phyloP scores from a whole-genome alignment of 2,888 invertebrate genomes.

The Creontiades dilutus region DNA sequence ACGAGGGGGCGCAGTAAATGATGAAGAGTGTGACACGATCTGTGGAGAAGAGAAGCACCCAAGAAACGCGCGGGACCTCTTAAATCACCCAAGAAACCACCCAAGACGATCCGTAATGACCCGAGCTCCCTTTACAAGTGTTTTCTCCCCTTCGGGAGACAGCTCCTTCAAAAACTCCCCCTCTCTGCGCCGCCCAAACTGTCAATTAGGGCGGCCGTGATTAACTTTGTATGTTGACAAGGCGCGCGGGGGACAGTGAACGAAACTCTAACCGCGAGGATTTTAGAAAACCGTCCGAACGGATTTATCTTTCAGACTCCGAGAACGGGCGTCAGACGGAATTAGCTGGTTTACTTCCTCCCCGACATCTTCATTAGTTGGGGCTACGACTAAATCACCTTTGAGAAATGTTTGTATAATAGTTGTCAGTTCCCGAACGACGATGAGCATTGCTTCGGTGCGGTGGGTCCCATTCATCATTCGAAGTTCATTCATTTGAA shows the following conservation, averaged over 20 bases:
- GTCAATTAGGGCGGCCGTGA: slow-evolving; percentile 64
- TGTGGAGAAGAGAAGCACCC: slow-evolving; percentile 13
- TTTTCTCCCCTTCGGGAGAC: slow-evolving; percentile 56
- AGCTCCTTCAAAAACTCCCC: slow-evolving; percentile 41
- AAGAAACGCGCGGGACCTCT: slow-evolving; percentile 27
- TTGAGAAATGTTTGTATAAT: slow-evolving; percentile 65
- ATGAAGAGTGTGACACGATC: slow-evolving; percentile 69
- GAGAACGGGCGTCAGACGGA: slow-evolving; percentile 50
- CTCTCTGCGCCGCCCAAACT: slow-evolving; percentile 46
- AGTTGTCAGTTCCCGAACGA: slow-evolving; percentile 15
- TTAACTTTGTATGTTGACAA: slow-evolving; percentile 67
- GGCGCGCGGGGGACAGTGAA: slow-evolving; percentile 41
- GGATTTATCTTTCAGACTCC: slow-evolving; percentile 52
- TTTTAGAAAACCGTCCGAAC: slow-evolving; percentile 31
- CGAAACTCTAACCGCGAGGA: slow-evolving; percentile 1
- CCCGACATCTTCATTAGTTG: slow-evolving; percentile 67
- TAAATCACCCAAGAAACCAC: slow-evolving; percentile 68
- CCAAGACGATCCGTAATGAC: slow-evolving; percentile 69
- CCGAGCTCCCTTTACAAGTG: slow-evolving; percentile 68
- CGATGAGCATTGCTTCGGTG: not conserved
- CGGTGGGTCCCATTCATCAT: slow-evolving; percentile 56
- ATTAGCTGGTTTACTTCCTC: slow-evolving; percentile 67
- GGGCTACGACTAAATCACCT: slow-evolving; percentile 53
- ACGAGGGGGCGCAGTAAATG: slow-evolving; percentile 22
- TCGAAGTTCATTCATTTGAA: slow-evolving; percentile 17